A percentile compares a stretch with the other conserved stretches of the same genome.
phyloP scores from a whole-genome alignment of 2,797 vertebrate genomes.

The Margarornis squamiger region DNA sequence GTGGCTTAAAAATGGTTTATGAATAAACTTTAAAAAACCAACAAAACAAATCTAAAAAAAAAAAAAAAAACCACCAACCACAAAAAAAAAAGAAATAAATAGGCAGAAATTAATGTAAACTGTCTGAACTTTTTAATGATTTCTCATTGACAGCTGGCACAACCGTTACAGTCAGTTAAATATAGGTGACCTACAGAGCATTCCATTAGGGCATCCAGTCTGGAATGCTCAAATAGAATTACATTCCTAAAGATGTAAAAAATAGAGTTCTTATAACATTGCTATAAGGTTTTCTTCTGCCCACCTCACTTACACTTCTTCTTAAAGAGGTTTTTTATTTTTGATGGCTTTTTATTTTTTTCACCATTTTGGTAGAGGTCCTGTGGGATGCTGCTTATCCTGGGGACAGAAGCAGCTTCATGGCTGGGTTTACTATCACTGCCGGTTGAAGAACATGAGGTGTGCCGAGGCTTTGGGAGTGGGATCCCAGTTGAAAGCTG shows the following conservation, averaged over 20 bases:
- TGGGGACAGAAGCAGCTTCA: constrained; percentile 76
- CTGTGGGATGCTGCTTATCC: constrained; percentile 88
- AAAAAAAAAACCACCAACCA: not conserved
- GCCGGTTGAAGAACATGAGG: constrained; percentile 86
- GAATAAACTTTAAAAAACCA: constrained; percentile 9
- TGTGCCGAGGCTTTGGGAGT: constrained; percentile 82
- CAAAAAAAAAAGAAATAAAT: constrained; percentile 81
- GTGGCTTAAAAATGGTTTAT: constrained; percentile 72
- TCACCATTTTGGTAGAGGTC: constrained; percentile 92
- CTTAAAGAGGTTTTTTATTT: constrained; percentile 97
- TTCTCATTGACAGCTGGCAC: constrained; percentile 74
- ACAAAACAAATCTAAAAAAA: not conserved
- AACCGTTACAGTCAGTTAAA: constrained; percentile 77
- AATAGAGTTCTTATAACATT: constrained; percentile 64
- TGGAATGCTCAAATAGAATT: constrained; percentile 81
- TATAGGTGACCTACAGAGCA: constrained; percentile 79
- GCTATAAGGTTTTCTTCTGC: constrained; percentile 43
- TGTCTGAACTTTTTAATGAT: constrained; percentile 75
- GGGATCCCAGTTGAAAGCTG: constrained; percentile 86
- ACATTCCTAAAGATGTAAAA: constrained; percentile 83
- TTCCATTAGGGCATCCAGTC: constrained; percentile 79
- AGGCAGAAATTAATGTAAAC: constrained; percentile 80
- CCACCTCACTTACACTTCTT: constrained; percentile 86
- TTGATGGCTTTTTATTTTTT: constrained; percentile 91
- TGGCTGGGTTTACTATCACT: constrained; percentile 83